Conservation (phyloP, 2,113 vertebrate species). For the Larimichthys polyactis region DNA sequence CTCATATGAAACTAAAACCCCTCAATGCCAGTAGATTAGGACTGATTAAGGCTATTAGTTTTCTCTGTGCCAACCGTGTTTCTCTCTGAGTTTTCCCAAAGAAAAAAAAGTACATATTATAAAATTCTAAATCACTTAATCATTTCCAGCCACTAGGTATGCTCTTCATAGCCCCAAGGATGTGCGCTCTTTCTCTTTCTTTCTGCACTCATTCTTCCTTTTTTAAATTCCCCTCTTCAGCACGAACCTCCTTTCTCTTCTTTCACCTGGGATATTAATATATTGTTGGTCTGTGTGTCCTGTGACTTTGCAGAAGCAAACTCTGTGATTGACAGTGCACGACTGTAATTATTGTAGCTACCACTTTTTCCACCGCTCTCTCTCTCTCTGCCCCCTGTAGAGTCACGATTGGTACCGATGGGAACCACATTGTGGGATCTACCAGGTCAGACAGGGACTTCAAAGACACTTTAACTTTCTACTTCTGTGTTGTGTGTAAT, state of each 20-base stretch:
- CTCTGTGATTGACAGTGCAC: conserved; percentile 39
- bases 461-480: conserved; percentile 51
- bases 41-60: conserved; percentile 61
- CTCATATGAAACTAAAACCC: conserved; percentile 60
- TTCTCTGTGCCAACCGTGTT: conserved; percentile 44
- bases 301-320: conserved; percentile 17
- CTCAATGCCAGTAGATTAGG: conserved; percentile 53
- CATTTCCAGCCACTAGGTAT: conserved; percentile 64
- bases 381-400: conserved; percentile 51
- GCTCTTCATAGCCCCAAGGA: conserved; percentile 37
- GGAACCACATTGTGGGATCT: conserved; percentile 74
- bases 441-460: conserved; percentile 51
- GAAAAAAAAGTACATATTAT: conserved; percentile 46
- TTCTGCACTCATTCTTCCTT: background rate
- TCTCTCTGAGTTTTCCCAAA: conserved; percentile 57
- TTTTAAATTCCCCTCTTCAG: conserved; percentile 6
- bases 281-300: conserved; percentile 7
- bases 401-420: conserved; percentile 57
- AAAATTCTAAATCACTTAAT: conserved; percentile 72
- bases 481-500: conserved; percentile 29
- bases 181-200: background rate
- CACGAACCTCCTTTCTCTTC: background rate
- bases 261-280: conserved; percentile 22
- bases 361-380: conserved; percentile 43
- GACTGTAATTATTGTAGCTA: conserved; percentile 46